These are phyloP conservation scores for Conops quadrifasciatus DNA, from an alignment of 2,888 invertebrate species.

Conservation along the genomic window DNA sequence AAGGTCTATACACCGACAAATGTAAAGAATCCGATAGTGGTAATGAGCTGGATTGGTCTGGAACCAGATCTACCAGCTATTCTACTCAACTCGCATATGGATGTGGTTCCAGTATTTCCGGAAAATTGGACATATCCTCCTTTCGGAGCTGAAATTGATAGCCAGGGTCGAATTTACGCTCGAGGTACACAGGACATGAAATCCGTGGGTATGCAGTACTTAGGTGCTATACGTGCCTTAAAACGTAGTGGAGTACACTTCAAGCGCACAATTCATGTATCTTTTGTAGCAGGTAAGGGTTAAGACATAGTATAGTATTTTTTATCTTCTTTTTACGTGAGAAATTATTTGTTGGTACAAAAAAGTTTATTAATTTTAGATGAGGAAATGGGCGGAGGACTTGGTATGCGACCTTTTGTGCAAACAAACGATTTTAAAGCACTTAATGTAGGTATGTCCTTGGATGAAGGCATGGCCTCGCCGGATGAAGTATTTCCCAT, in stretches of 20 bases:
- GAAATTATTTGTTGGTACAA: too few relatives aligned
- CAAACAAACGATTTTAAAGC: conserved; percentile 76
- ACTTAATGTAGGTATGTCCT: conserved; percentile 82
- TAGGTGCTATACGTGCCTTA: conserved; percentile 77
- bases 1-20: conserved; percentile 71
- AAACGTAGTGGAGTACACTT: conserved; percentile 68
- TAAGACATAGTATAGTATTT: too few relatives aligned
- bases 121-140: conserved; percentile 91
- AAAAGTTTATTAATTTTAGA: conserved; percentile 68
- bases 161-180: conserved; percentile 86
- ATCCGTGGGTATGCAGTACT: conserved; percentile 79
- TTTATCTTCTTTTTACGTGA: too few relatives aligned
- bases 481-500: conserved; percentile 73
- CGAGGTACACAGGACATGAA: conserved; percentile 92
- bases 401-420: conserved; percentile 84
- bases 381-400: conserved; percentile 86
- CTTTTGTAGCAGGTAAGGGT: conserved; percentile 82
- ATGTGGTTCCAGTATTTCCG: conserved; percentile 93
- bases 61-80: conserved; percentile 77
- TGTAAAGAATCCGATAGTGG: conserved; percentile 78
- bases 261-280: conserved; percentile 75
- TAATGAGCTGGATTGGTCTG: conserved; percentile 84
- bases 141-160: conserved; percentile 85
- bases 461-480: conserved; percentile 88
- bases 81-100: conserved; percentile 94